Conservation (phyloP, 2,797 vertebrate genomes). For the Dipus sagitta region DNA sequence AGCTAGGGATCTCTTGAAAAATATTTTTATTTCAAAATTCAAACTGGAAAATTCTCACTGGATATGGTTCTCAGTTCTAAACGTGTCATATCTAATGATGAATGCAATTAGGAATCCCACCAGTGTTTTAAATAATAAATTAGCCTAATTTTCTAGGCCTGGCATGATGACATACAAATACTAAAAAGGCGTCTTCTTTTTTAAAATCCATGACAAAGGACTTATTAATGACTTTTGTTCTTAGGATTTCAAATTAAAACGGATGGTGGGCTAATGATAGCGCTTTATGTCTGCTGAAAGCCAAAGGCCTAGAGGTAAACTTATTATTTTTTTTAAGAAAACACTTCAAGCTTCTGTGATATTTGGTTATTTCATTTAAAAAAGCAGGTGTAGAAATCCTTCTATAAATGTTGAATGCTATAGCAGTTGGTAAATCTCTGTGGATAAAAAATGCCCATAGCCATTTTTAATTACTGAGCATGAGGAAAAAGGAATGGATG, state of each 20-base stretch:
- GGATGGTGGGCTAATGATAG: conserved; percentile 83
- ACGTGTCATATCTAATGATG: conserved; percentile 92
- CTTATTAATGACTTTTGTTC: conserved; percentile 90
- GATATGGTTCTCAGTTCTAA: conserved; percentile 90
- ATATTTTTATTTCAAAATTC: conserved; percentile 96
- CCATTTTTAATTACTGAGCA: conserved; percentile 90
- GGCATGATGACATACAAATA: conserved; percentile 90
- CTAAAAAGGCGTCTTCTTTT: conserved; percentile 88
- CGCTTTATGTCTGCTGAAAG: conserved; percentile 82
- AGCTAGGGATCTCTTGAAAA: conserved; percentile 95
- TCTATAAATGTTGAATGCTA: conserved; percentile 87
- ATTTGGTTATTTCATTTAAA: conserved; percentile 87
- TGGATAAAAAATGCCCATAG: conserved; percentile 89
- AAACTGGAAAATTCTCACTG: conserved; percentile 93
- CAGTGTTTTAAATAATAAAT: conserved; percentile 94
- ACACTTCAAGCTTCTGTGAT: conserved; percentile 85
- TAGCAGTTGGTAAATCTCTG: conserved; percentile 89
- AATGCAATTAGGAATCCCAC: conserved; percentile 93
- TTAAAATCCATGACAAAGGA: conserved; percentile 89
- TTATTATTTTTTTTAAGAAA: conserved; percentile 76
- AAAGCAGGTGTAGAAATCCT: conserved; percentile 88
- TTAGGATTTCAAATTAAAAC: conserved; percentile 89
- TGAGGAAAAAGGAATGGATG: conserved; percentile 84
- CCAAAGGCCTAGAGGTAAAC: conserved; percentile 87
- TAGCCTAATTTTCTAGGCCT: conserved; percentile 91